Evolutionary conservation across 2,797 vertebrate species (phyloP), one percentile per base, ranked within the genome.

Genomic region (Myiotriccus ornatus): DNA sequence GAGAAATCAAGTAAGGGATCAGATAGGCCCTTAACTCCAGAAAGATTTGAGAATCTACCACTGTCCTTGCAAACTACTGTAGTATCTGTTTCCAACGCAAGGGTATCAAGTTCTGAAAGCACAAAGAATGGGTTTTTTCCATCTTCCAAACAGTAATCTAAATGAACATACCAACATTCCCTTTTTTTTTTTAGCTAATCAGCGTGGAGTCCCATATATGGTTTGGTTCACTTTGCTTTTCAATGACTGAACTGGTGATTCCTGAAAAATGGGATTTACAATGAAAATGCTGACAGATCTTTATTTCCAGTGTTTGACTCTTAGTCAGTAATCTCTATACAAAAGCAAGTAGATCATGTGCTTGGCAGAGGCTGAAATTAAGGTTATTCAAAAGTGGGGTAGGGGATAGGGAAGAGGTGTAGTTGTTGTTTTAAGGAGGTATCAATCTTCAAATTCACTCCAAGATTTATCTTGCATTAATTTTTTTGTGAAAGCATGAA

Each of bases 281-380:
- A 85, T 46, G 41, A 84, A 95, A 93, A 90, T 17, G 95, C 91
- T 95, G 89, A 96, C 79, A 76, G 81, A 83, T 67, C 39, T 89
- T 84, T 93, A 84, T 76, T 87, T 80, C n/a, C 43, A 23, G 53
- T 14, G 43, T 80, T 74, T 87, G 59, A 79, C 41, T 90, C 52
- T 55, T 88, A 68, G 57, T 77, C 84, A 76, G 46, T 77, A 89
- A 95, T 89, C 68, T 80, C 86, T 83, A 32, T 7, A 93, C 60
- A 96, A 95, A 90, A 91, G 49, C 60, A 71, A 94, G 68, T 6
- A 43, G 35, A 75, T 94, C 86, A 96, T 53, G 56, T 70, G 92
- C 37, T 70, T 87, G 67, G 80, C 70, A 93, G 84, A 94, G 60
- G 70, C 3, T 84, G 55, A 55, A 67, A 30, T 46, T 79, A 74